Evolutionary conservation across 2,113 vertebrate species (phyloP).

Genomic region (Polypterus bichir): DNA sequence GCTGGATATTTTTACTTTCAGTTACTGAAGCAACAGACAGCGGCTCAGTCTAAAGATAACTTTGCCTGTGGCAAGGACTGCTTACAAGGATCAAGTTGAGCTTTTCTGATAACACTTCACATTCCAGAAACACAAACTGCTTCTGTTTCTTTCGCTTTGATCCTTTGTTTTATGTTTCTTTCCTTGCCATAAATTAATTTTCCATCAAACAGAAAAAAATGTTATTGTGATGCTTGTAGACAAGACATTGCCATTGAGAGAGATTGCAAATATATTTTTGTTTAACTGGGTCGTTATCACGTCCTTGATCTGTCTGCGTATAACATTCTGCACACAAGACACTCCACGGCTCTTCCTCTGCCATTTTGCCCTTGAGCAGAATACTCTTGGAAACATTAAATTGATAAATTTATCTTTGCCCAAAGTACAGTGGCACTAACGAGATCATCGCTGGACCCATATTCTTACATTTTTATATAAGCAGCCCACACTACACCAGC

Average conservation of each 20-base stretch:
- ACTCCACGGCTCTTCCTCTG: background rate
- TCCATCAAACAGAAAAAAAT: background rate
- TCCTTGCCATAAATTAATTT: slow-evolving; percentile 2
- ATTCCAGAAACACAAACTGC: slow-evolving; percentile 12
- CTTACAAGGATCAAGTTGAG: slow-evolving; percentile 14
- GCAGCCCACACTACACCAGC: too few species aligned
- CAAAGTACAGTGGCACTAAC: too few species aligned
- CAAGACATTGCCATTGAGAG: too few species aligned
- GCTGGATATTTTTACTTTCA: slow-evolving; percentile 32
- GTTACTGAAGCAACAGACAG: slow-evolving; percentile 32
- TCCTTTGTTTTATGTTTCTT: background rate
- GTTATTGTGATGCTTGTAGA: too few species aligned
- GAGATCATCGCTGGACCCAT: too few species aligned
- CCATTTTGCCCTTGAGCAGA: too few species aligned
- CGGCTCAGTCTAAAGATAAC: slow-evolving; percentile 42
- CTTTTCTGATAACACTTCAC: slow-evolving; percentile 10
- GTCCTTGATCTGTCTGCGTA: too few species aligned
- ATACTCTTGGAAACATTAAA: too few species aligned
- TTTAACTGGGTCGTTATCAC: too few species aligned
- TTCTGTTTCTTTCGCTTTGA: slow-evolving; percentile 2
- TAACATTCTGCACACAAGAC: background rate
- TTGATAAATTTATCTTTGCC: too few species aligned
- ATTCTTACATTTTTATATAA: too few species aligned
- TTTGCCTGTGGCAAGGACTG: slow-evolving; percentile 51
- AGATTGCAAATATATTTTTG: too few species aligned